Base-by-base conservation (phyloP, 2,888 invertebrate species). In the Cybosia mesomella region DNA sequence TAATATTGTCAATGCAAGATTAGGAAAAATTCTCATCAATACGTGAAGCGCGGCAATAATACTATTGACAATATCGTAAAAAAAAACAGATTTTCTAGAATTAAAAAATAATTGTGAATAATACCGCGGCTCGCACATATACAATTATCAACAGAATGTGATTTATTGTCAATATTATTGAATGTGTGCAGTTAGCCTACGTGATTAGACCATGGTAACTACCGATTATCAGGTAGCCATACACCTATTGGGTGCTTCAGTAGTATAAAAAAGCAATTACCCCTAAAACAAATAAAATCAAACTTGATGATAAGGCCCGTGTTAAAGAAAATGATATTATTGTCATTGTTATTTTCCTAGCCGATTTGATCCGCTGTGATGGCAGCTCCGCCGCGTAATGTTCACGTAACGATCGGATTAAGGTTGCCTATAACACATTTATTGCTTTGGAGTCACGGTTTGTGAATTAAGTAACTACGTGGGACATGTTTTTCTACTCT, bases 321-420 rank as follows among this genome's bases (percentile, higher is more conserved):
- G 58, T 58, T 58, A 15, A 32, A 58, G 58, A 34, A 54, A 55
- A 57, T 49, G 49, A 62, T 76, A 68, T 64, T 63, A 72, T 73
- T 67, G 68, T 74, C 70, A 65, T 72, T 74, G 68, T 67, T 72
- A 70, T 78, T 78, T 73, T 67, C 69, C 64, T 54, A 54, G 28
- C 5, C 15, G 32, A 39, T 63, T 54, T 66, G 61, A 65, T 28
- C 58, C 13, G 54, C 64, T 11, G 32, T 11, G 43, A 67, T 22
- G 32, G 60, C 22, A 57, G 66, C 57, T 55, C 24, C 24, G 68
- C 53, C 59, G 66, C 58, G 61, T 78, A 72, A 80, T 76, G 59
- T 53, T 9, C 24, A 9, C 67, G 73, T 76, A 72, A 76, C 70
- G 67, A 72, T 66, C 66, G 64, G 67, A 71, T 75, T 73, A 75